These are phyloP conservation scores for Salarias fasciatus DNA, from an alignment of 2,797 vertebrate species.

Conservation along the genomic window DNA sequence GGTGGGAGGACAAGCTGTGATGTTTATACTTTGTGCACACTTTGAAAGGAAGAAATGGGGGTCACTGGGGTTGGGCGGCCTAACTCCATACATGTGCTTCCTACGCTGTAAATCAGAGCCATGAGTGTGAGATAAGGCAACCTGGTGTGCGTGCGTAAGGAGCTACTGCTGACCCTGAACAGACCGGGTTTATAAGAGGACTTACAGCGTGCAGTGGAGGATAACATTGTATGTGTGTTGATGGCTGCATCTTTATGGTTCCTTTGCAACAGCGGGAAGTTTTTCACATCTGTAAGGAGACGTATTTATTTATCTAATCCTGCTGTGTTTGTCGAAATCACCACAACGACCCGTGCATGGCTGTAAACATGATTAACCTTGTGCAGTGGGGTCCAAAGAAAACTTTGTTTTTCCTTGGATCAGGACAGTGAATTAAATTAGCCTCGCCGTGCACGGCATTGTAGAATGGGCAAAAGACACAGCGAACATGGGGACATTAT, in stretches of 20 bases:
- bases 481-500: neutral
- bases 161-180: slow-evolving; percentile 31
- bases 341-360: slow-evolving; percentile 34
- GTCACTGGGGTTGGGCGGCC: slow-evolving; percentile 39
- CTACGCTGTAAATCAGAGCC: slow-evolving; percentile 49
- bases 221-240: too few relatives aligned
- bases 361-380: slow-evolving; percentile 58
- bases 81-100: slow-evolving; percentile 49
- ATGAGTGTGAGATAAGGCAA: slow-evolving; percentile 46
- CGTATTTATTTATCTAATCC: slow-evolving; percentile 30
- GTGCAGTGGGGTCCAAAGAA: slow-evolving; percentile 32
- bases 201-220: neutral
- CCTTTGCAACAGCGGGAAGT: neutral
- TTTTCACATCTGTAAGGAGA: neutral
- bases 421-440: slow-evolving; percentile 25
- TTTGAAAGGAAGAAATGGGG: slow-evolving; percentile 20
- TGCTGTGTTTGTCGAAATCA: slow-evolving; percentile 46
- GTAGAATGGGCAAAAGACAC: slow-evolving; percentile 8
- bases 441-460: neutral
- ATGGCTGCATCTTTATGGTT: neutral
- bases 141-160: neutral
- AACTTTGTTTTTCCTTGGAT: slow-evolving; percentile 13
- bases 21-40: slow-evolving; percentile 24
- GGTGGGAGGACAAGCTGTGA: slow-evolving; percentile 15
- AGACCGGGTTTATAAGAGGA: slow-evolving; percentile 1